Conservation (phyloP, 2,797 vertebrate species). For the Brotula barbata region DNA sequence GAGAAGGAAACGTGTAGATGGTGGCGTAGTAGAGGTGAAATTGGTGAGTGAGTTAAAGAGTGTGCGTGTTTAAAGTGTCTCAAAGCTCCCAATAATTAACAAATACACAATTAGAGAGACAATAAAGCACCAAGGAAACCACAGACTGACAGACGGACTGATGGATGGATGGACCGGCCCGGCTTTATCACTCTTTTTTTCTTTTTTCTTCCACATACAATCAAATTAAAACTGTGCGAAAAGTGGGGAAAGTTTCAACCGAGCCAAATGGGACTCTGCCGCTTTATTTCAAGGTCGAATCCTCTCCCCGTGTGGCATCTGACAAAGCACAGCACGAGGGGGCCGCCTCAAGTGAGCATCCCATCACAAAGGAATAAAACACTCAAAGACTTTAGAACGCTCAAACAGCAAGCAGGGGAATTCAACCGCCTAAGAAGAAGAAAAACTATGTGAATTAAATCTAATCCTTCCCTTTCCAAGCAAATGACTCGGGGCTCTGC, state of each 20-base stretch:
- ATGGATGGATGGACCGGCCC: not conserved
- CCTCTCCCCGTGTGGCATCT: constrained; percentile 33
- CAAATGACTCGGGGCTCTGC: constrained; percentile 55
- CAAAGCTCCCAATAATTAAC: not conserved
- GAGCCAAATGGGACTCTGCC: constrained; percentile 10
- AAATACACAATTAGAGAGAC: too few species aligned
- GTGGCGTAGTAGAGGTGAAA: not conserved
- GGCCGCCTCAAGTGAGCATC: constrained; percentile 55
- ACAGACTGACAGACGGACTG: not conserved
- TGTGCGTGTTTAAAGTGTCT: not conserved
- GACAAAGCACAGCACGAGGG: constrained; percentile 44
- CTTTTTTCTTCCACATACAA: constrained; percentile 3
- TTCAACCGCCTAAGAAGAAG: constrained; percentile 37
- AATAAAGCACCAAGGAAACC: too few species aligned
- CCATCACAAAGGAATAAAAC: constrained; percentile 65
- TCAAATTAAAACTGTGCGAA: constrained; percentile 10
- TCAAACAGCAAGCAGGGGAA: constrained; percentile 60
- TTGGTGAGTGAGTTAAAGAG: not conserved
- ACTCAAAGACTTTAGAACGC: constrained; percentile 66
- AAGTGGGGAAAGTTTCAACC: not conserved
- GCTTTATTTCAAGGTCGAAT: constrained; percentile 60
- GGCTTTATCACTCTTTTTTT: not conserved
- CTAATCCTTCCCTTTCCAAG: constrained; percentile 72
- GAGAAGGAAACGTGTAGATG: not conserved
- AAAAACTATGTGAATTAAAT: constrained; percentile 57